These are phyloP conservation scores for Saturnia pavonia DNA, from an alignment of 2,888 invertebrate species.

Conservation along the genomic window DNA sequence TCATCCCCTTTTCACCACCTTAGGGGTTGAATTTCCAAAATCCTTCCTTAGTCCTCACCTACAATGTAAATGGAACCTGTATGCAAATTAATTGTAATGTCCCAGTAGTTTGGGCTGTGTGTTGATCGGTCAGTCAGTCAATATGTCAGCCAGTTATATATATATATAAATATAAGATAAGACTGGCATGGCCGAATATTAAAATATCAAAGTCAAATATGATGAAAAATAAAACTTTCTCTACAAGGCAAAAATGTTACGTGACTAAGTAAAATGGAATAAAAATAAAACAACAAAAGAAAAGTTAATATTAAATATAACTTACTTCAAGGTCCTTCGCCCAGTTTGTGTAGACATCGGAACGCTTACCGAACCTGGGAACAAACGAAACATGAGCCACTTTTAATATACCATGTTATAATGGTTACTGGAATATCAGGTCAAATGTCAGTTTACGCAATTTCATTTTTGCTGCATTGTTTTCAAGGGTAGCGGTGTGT, in stretches of 20 bases:
- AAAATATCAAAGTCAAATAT: background rate
- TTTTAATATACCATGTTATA: background rate
- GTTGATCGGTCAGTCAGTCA: no score
- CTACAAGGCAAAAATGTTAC: background rate
- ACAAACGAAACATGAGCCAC: conserved; percentile 38
- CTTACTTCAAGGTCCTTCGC: conserved; percentile 74
- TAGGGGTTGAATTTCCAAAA: no score
- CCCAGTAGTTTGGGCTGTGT: no score
- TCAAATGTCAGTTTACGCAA: background rate
- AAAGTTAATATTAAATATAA: conserved; percentile 22
- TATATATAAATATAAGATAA: no score
- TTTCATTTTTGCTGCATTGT: background rate
- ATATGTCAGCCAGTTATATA: no score
- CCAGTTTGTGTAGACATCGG: conserved; percentile 72
- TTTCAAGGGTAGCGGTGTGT: background rate
- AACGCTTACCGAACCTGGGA: conserved; percentile 74
- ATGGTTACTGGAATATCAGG: background rate
- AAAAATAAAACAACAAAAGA: background rate
- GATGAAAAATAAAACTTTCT: background rate
- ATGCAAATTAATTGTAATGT: no score
- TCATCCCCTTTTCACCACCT: no score
- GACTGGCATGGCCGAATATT: background rate
- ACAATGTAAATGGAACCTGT: no score
- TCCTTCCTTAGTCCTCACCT: no score
- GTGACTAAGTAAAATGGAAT: background rate